A percentile compares a stretch with the other conserved stretches of the same genome.
Evolutionary conservation across 2,888 invertebrate species (phyloP).

Genomic region (Amiota communis): DNA sequence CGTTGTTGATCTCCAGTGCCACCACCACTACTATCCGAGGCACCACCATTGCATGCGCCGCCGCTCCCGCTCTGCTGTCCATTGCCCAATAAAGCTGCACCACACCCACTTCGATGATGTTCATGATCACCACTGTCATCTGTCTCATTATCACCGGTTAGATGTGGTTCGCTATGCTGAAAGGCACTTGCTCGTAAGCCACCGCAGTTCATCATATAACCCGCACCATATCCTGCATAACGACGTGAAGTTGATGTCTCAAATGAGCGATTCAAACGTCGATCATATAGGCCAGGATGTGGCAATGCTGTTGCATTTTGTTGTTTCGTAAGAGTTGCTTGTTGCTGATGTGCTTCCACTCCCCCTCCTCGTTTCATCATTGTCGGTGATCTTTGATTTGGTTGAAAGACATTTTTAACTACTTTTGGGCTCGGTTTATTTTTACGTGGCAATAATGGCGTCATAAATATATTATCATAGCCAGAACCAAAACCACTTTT

Average conservation of each 20-base stretch:
- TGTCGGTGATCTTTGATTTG: slow-evolving; percentile 23
- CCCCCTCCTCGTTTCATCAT: slow-evolving; percentile 4
- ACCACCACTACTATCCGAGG: slow-evolving; percentile 61
- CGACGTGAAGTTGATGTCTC: slow-evolving; percentile 69
- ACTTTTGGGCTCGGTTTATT: slow-evolving; percentile 66
- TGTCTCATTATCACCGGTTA: slow-evolving; percentile 55
- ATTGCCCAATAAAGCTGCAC: slow-evolving; percentile 43
- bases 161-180: slow-evolving; percentile 71
- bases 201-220: slow-evolving; percentile 64
- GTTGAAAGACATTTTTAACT: slow-evolving; percentile 32
- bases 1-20: slow-evolving; percentile 57
- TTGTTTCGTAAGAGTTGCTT: slow-evolving; percentile 45
- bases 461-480: slow-evolving; percentile 72
- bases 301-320: slow-evolving; percentile 48
- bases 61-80: slow-evolving; percentile 20
- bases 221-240: slow-evolving; percentile 66
- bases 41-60: slow-evolving; percentile 40
- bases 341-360: slow-evolving; percentile 35
- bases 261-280: slow-evolving; percentile 72
- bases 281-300: slow-evolving; percentile 71
- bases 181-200: slow-evolving; percentile 66
- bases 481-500: slow-evolving; percentile 73
- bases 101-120: slow-evolving; percentile 44
- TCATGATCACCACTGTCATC: slow-evolving; percentile 44
- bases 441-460: slow-evolving; percentile 71